Evolutionary conservation across 2,888 invertebrate species (phyloP), one percentile per base, ranked within the genome.

Genomic region (Scrobipalpa costella): DNA sequence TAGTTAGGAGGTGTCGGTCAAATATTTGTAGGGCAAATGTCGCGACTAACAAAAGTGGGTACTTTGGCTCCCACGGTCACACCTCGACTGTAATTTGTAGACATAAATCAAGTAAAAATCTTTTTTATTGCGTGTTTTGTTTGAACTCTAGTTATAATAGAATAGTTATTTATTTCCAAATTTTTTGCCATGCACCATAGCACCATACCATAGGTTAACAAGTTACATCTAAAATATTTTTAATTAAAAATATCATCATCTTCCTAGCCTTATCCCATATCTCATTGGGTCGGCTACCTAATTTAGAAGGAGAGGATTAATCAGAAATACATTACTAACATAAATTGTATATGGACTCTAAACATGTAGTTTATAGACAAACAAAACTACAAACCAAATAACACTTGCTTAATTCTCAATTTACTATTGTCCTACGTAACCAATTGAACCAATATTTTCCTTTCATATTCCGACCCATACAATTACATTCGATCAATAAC

Each of bases 381-480:
- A 58, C 38, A 58, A 58, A 21, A 17, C 11, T 9, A 58, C 62
- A 67, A 63, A 57, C 59, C 40, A 66, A 64, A 67, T 69, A 19
- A 67, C 69, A 71, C 73, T 77, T 74, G 71, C 73, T 72, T 71
- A 73, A 75, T 72, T 63, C 63, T 63, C 64, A 68, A 66, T 69
- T 67, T 64, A 65, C 66, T 66, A 69, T 72, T 72, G 66, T 63
- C 60, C 71, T 71, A 74, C 73, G 74, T 72, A 73, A 75, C 74
- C 78, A 81, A 77, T 78, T 79, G 77, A 73, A 71, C 73, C 74
- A 81, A 82, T 77, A 83, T 77, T 76, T 75, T 68, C 67, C n/a
- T 68, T 74, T 68, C 69, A 69, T 44, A 44, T 71, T 75, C 69
- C 71, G 73, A 75, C 78, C 74, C 11, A 47, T 49, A 63, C 13